phyloP scores from a whole-genome alignment of 2,888 invertebrate species.

The Drosophila falleni region DNA sequence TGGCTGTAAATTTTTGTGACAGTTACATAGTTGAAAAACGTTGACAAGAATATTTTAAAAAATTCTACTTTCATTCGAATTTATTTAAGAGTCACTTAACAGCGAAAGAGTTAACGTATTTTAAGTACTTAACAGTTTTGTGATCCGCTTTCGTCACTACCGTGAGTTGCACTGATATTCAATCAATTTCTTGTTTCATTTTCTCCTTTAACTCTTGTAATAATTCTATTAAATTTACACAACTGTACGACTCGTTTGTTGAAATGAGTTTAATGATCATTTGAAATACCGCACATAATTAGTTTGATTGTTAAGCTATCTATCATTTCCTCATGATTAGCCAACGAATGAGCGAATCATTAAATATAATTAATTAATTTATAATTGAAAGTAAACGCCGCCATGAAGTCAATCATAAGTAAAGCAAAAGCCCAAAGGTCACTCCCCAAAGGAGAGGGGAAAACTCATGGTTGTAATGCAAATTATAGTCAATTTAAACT shows the following conservation, averaged over 20 bases:
- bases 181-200: constrained; percentile 1
- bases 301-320: constrained; percentile 66
- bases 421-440: constrained; percentile 45
- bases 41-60: too few relatives aligned
- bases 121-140: too few relatives aligned
- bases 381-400: constrained; percentile 63
- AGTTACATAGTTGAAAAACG: too few relatives aligned
- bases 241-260: constrained; percentile 49
- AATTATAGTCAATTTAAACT: background rate
- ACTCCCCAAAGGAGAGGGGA: constrained; percentile 16
- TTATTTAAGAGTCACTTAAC: background rate
- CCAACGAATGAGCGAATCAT: constrained; percentile 55
- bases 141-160: too few relatives aligned
- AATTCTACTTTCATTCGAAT: too few relatives aligned
- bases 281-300: constrained; percentile 52
- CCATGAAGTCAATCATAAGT: constrained; percentile 50
- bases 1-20: too few relatives aligned
- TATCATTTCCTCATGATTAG: constrained; percentile 72
- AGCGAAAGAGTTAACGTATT: background rate
- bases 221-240: constrained; percentile 57
- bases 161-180: background rate
- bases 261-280: constrained; percentile 57
- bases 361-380: constrained; percentile 72
- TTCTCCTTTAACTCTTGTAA: constrained; percentile 26
- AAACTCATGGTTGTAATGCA: constrained; percentile 16